Conservation (phyloP, 2,888 invertebrate species). For the Cheilosia variabilis region DNA sequence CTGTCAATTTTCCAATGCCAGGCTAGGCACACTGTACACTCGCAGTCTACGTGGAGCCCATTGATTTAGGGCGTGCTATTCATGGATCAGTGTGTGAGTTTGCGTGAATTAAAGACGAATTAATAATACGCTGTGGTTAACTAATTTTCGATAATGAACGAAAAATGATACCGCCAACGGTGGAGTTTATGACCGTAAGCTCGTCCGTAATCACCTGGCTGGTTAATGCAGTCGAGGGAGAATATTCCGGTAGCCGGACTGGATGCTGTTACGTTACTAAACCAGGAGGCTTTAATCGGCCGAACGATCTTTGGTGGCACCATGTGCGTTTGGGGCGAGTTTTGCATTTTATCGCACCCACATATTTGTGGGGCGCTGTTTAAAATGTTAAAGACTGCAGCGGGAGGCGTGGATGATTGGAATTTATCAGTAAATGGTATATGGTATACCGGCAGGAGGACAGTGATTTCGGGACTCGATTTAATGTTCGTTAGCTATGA, state of each 20-base stretch:
- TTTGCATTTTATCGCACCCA: constrained; percentile 41
- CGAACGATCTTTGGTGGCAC: constrained; percentile 55
- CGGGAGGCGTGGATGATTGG: constrained; percentile 39
- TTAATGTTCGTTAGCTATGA: constrained; percentile 34
- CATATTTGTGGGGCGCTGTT: neutral
- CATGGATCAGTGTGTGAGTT: neutral
- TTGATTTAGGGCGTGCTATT: constrained; percentile 35
- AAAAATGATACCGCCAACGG: constrained; percentile 70
- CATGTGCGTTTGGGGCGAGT: neutral
- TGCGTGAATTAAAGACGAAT: constrained; percentile 70
- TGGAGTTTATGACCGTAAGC: constrained; percentile 59
- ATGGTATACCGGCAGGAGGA: constrained; percentile 9
- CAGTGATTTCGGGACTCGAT: constrained; percentile 58
- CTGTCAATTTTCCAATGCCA: constrained; percentile 32
- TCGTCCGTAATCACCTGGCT: constrained; percentile 65
- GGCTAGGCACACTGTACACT: neutral
- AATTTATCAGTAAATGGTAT: constrained; percentile 57
- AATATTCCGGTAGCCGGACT: constrained; percentile 6
- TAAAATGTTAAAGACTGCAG: constrained; percentile 10
- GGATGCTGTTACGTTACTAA: constrained; percentile 53
- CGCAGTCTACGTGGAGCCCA: neutral
- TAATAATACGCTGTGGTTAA: constrained; percentile 74
- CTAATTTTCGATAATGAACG: constrained; percentile 75
- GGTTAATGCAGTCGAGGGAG: constrained; percentile 9
- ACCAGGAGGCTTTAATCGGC: constrained; percentile 67